Evolutionary conservation across 2,888 invertebrate species (phyloP), one percentile per base, ranked within the genome.

Genomic region (Tyria jacobaeae): DNA sequence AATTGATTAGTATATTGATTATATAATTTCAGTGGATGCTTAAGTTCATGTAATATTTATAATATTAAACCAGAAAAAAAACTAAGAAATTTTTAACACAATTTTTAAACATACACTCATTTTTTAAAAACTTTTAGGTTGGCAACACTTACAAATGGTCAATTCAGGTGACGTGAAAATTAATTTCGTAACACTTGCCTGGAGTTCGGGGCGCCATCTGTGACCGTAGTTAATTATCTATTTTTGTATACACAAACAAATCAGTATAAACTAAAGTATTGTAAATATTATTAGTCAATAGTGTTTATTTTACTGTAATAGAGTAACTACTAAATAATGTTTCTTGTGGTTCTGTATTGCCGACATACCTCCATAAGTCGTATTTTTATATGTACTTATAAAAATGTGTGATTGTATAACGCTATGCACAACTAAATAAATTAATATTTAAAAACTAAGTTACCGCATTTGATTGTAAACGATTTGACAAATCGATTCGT

Each of bases 191-290:
- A 12, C 10, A 1, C 21, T 44, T 0, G 10, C 21, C 12, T 9
- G 17, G 17, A 4, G 41, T 44, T 21, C 21, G 7, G 2, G 21
- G 21, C 35, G 35, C 35, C 24, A 15, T 44, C 35, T 51, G 0
- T 51, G 15, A 24, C 34, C 14, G 1, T 35, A 35, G 15, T 35
- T 14, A 25, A 25, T 4, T 39, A 44, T 12, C 17, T 5, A 12
- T 27, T 31, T n/a, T 39, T 25, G 27, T 25, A 21, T 21, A 4
- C 21, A 44, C 12, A 21, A 17, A 39, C n/a, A 39, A 53, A 53
- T 53, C 53, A 53, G 39, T 53, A 39, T 53, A 39, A 1, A 51
- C 35, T 35, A 24, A 24, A 25, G 25, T 39, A 53, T 39, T 39
- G 39, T 53, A 39, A 27, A 53, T 39, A 39, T 53, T 25, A 25